Base-by-base conservation (phyloP, 2,113 vertebrate species). In the Gasterosteus aculeatus region DNA sequence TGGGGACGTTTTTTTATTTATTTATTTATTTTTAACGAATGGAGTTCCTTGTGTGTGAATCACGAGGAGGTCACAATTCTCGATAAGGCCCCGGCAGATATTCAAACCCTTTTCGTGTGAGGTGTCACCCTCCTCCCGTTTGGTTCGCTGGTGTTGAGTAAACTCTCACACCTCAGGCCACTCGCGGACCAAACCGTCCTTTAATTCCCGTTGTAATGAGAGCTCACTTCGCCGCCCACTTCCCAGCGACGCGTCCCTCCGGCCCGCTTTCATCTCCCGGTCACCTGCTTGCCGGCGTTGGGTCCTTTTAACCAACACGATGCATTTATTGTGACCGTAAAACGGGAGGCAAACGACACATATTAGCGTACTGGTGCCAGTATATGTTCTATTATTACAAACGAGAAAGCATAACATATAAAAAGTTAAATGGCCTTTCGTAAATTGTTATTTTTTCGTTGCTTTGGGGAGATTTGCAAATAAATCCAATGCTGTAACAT, bases 121-220 rank as follows among this genome's bases (percentile, higher is more conserved):
- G 78, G 83, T 86, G 92, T 84, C 58, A 54, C 9, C 44, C 39
- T 80, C 71, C 54, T 31, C 69, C 85, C 77, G 69, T 93, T 94
- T 94, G 93, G 82, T 80, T 61, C n/a, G 15, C 8, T 10, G 19
- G n/a, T 42, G 51, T 69, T 83, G 79, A 85, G 61, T 64, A 90
- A 91, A 92, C 81, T 79, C 83, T 88, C 69, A 62, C 79, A 89
- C 83, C 83, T 81, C 69, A 44, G 58, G 3, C 31, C 63, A 35
- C 84, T 75, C 74, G 38, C 41, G 60, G 72, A 75, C 65, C 75
- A 87, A 87, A 86, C 14, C 64, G 72, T 47, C 80, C 88, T 70
- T 79, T 39, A 90, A 90, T 91, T 92, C 86, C 71, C 83, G 66
- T 19, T 29, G 65, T 91, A 90, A 92, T 90, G 90, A 92, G 83